Evolutionary conservation across 2,113 vertebrate species (phyloP).

Genomic region (Columbina picui): DNA sequence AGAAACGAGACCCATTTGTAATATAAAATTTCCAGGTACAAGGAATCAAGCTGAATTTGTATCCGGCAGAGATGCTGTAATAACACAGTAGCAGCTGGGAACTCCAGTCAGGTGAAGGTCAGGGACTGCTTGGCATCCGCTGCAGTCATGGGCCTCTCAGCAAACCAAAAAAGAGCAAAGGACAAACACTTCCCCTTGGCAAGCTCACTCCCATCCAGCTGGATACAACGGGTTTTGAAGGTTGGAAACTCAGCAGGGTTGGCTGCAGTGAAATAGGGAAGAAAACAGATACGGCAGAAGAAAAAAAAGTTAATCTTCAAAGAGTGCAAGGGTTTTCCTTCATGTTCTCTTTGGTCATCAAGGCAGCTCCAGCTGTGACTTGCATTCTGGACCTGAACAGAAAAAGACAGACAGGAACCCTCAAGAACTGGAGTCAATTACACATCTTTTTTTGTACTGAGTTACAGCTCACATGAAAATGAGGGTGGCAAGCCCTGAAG

Average conservation of each 20-base stretch:
- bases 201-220: not conserved
- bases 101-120: constrained; percentile 17
- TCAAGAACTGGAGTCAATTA: not conserved
- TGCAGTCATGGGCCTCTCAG: not conserved
- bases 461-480: not conserved
- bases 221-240: not conserved
- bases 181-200: not conserved
- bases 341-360: not conserved
- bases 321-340: not conserved
- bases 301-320: constrained; percentile 8
- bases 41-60: not conserved
- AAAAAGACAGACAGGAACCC: not conserved
- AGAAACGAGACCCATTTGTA: constrained; percentile 20
- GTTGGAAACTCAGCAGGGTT: not conserved
- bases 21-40: not conserved
- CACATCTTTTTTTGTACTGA: not conserved
- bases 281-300: not conserved
- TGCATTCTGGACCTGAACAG: not conserved
- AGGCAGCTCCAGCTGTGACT: constrained; percentile 23
- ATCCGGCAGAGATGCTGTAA: not conserved
- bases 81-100: not conserved
- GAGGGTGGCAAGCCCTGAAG: constrained; percentile 15
- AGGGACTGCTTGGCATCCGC: not conserved
- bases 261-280: not conserved
- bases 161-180: not conserved